Base-by-base conservation (phyloP, 2,113 vertebrate genomes). In the Macroglossus sobrinus region DNA sequence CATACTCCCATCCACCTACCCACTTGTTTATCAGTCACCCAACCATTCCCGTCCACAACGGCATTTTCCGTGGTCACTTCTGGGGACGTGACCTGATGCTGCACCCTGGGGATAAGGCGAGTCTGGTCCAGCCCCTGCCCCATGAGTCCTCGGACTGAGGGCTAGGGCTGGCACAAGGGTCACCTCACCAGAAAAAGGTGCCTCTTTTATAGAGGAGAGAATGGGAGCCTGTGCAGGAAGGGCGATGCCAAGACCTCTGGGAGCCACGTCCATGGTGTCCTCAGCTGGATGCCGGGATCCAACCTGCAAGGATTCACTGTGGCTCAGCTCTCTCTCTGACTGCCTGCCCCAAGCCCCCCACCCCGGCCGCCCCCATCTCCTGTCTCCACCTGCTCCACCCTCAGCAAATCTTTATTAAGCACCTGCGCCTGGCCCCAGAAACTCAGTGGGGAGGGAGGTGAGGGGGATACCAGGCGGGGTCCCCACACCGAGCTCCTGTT, bases 301-400 rank as follows among this genome's bases (percentile, higher is more conserved):
- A 22, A 3, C n/a, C 26, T 24, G 1, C 21, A 5, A 19, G 40
- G 11, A 9, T 3, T 4, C 10, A 2, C 19, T n/a, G 0, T 5
- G 30, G n/a, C 16, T 11, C 11, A 3, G 28, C 82, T 63, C 22
- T 8, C 63, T 45, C 40, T 38, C 28, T 0, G 3, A 7, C 26
- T 33, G 40, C 4, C 45, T 9, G 15, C 61, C 38, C 50, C 21
- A 18, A 0, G 43, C 7, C 26, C 50, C 50, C 9, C 1, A 1
- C 45, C 53, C 2, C 0, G 35, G 53, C 81, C n/a, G 53, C 22
- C 18, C 8, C 13, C 18, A 1, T 11, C 15, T 55, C 50, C 35
- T 24, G 16, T 24, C 66, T 45, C 66, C 33, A 33, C 12, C 11
- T 13, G 69, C 40, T 26, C 5, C 2, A 14, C 38, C 30, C 18